Percentiles rank a stretch among this genome's conserved stretches.
Evolutionary conservation across 1,140 invertebrate species (phyloP).

Genomic region (Atta colombica): DNA sequence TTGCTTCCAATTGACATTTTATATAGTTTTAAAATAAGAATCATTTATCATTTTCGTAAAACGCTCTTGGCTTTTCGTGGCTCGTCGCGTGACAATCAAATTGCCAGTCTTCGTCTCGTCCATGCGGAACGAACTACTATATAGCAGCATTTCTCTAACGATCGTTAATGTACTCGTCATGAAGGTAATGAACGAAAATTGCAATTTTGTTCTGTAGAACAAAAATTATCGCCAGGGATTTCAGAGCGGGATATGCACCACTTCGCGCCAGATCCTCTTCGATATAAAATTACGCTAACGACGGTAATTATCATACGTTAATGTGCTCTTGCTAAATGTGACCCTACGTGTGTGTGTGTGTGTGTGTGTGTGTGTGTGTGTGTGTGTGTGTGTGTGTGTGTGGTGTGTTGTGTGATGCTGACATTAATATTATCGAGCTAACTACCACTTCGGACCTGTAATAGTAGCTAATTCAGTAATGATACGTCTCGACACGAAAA

Average conservation of each 20-base stretch:
- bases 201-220: background rate
- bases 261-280: background rate
- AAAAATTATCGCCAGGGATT: slow-evolving; percentile 18
- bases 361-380: background rate
- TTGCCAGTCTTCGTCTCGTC: background rate
- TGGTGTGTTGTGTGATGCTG: slow-evolving; percentile 19
- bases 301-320: slow-evolving; percentile 43
- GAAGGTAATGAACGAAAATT: slow-evolving; percentile 13
- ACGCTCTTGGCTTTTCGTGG: background rate
- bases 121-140: slow-evolving; percentile 14
- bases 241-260: background rate
- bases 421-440: slow-evolving; percentile 59
- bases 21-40: background rate
- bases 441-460: slow-evolving; percentile 35
- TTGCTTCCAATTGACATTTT: background rate
- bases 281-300: slow-evolving; percentile 46
- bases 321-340: slow-evolving; percentile 40
- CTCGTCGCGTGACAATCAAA: background rate
- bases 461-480: slow-evolving; percentile 63
- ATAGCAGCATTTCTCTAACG: background rate
- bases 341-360: background rate
- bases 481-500: slow-evolving; percentile 50
- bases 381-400: background rate
- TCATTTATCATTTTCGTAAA: slow-evolving; percentile 1
- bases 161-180: slow-evolving; percentile 21